Percentiles rank a stretch among this genome's conserved stretches.
These are phyloP conservation scores for Cyanocitta stelleri DNA, from an alignment of 2,113 vertebrate genomes.

Conservation along the genomic window DNA sequence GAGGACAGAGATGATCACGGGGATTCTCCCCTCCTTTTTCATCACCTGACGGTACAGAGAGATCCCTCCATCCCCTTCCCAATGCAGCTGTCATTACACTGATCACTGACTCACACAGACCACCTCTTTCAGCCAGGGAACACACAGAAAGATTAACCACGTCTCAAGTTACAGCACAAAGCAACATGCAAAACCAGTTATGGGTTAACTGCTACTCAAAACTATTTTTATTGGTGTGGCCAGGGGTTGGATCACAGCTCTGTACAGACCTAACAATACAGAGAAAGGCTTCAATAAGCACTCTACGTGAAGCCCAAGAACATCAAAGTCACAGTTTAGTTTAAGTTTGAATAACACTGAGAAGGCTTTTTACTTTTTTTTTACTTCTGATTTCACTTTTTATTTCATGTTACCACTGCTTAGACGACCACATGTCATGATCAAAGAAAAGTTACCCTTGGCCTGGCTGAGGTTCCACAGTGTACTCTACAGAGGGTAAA, in stretches of 20 bases:
- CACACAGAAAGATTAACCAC: background rate
- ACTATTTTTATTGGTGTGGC: background rate
- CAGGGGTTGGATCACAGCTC: background rate
- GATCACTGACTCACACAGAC: background rate
- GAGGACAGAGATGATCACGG: background rate
- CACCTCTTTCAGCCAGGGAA: background rate
- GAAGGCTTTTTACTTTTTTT: background rate
- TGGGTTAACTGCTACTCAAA: background rate
- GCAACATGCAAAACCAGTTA: background rate
- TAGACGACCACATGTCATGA: background rate
- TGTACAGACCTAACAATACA: background rate
- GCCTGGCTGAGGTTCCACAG: background rate
- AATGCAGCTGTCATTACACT: rapidly evolving
- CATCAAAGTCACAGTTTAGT: background rate
- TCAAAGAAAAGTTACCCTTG: background rate
- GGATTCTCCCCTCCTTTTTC: background rate
- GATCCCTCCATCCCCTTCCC: background rate
- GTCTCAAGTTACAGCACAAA: background rate
- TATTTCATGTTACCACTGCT: background rate
- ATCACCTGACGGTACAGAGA: background rate
- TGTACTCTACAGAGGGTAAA: background rate
- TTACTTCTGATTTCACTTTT: background rate
- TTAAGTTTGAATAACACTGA: background rate
- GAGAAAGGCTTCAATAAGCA: background rate
- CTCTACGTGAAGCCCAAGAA: background rate